phyloP scores from a whole-genome alignment of 2,113 vertebrate genomes.

The Prionailurus viverrinus region DNA sequence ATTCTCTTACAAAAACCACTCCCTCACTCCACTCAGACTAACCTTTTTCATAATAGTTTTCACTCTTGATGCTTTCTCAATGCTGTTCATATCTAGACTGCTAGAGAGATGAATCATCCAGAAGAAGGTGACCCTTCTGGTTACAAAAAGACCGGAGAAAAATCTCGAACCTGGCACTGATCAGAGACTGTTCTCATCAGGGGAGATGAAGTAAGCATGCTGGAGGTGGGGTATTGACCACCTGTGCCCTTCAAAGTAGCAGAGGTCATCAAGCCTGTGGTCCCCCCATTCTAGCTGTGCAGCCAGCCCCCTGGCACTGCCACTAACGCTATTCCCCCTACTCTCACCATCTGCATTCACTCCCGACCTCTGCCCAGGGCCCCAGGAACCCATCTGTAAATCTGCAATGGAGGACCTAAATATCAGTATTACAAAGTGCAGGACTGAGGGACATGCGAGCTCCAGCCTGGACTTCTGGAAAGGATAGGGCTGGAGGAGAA shows the following conservation, averaged over 20 bases:
- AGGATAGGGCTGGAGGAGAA: neutral
- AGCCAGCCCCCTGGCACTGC: neutral
- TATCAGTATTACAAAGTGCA: too few relatives aligned
- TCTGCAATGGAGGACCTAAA: neutral
- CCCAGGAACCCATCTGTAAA: neutral
- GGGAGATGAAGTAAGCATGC: neutral
- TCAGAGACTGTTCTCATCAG: neutral
- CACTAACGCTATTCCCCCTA: neutral
- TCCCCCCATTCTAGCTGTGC: neutral
- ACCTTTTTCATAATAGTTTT: neutral
- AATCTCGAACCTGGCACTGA: too few relatives aligned
- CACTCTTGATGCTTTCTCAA: neutral
- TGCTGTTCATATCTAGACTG: neutral
- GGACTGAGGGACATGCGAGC: neutral
- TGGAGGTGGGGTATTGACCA: neutral
- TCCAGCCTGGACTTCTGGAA: neutral
- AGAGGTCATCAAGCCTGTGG: neutral
- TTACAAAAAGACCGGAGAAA: neutral
- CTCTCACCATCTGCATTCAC: neutral
- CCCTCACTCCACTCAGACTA: neutral
- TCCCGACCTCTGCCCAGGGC: neutral
- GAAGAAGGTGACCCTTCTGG: neutral
- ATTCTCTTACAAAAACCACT: neutral
- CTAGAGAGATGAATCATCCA: neutral
- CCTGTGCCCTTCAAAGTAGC: neutral